A percentile compares a stretch with the other conserved stretches of the same genome.
Conservation (phyloP, 2,797 vertebrate genomes). For the Linurgus olivaceus region DNA sequence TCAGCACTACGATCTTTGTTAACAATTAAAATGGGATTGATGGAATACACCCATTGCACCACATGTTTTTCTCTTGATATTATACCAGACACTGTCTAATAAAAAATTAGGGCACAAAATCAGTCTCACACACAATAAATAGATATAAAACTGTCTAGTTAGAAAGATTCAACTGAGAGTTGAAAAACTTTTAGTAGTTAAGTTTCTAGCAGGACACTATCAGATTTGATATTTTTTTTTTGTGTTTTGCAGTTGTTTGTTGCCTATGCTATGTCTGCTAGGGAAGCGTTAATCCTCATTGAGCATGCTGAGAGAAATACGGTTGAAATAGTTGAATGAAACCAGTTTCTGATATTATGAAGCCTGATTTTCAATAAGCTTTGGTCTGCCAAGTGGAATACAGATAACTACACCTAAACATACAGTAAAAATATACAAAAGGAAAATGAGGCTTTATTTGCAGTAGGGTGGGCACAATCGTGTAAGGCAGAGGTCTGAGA, state of each 20-base stretch:
- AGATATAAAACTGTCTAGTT: neutral
- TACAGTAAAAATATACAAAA: neutral
- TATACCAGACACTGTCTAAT: neutral
- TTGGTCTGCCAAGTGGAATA: neutral
- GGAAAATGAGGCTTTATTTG: neutral
- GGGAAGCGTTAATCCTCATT: neutral
- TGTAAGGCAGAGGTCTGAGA: neutral
- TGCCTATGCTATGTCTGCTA: neutral
- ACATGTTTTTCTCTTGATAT: neutral
- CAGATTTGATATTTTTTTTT: neutral
- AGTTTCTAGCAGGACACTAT: neutral
- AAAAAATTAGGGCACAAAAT: neutral
- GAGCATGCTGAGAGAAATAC: neutral
- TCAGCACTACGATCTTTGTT: neutral
- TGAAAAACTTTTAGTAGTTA: neutral
- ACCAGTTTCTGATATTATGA: neutral
- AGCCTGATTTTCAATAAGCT: neutral
- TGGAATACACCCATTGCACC: neutral
- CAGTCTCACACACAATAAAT: neutral
- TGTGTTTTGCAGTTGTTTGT: neutral
- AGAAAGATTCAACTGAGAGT: neutral
- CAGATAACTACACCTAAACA: neutral
- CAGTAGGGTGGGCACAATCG: neutral
- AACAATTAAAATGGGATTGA: neutral
- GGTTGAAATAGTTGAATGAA: neutral